Evolutionary conservation across 1,140 invertebrate genomes (phyloP).

Genomic region (Lineus longissimus): DNA sequence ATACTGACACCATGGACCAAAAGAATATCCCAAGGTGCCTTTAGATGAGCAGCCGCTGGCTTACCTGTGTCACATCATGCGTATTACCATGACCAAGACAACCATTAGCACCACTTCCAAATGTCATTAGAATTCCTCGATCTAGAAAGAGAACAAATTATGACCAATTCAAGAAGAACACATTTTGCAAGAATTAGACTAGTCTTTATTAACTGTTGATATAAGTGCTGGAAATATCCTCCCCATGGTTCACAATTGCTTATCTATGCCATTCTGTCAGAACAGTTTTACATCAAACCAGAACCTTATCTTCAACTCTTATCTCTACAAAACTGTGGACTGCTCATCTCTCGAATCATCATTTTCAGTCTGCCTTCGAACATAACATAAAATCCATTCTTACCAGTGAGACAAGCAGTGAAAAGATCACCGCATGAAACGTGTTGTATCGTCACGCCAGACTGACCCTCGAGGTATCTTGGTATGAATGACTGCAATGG

Average conservation of each 20-base stretch:
- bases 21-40: no score
- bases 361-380: no score
- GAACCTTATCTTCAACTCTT: no score
- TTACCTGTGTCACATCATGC: slow-evolving; percentile 57
- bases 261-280: no score
- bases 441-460: slow-evolving; percentile 52
- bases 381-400: no score
- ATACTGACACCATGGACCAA: no score
- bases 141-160: slow-evolving; percentile 60
- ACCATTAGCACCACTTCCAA: slow-evolving; percentile 66
- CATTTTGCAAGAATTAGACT: no score
- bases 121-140: slow-evolving; percentile 69
- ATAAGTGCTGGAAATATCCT: background rate
- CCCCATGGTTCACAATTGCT: no score
- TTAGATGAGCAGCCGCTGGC: background rate
- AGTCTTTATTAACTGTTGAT: background rate
- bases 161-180: background rate
- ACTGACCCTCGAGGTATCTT: slow-evolving; percentile 51
- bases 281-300: no score
- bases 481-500: slow-evolving; percentile 32
- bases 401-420: slow-evolving; percentile 53
- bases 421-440: slow-evolving; percentile 53
- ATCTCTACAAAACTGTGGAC: no score
- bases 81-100: slow-evolving; percentile 68
- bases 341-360: no score